Conservation (phyloP, 2,113 vertebrate genomes). For the Microcebus murinus region DNA sequence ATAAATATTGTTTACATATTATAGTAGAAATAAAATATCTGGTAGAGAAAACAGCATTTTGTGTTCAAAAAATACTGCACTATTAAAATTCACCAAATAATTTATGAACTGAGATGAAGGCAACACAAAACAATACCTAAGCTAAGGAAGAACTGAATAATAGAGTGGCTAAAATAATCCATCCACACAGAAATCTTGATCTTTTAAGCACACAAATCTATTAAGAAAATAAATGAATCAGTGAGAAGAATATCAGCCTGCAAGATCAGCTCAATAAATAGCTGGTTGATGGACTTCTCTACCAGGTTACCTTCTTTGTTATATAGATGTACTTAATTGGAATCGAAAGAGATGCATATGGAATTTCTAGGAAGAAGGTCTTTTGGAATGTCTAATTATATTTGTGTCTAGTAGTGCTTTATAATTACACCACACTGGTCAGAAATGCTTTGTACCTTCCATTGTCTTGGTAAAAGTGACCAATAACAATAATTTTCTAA, state of each 20-base stretch:
- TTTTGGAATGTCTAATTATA: background rate
- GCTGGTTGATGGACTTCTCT: background rate
- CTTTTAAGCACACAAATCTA: conserved; percentile 4
- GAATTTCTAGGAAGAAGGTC: background rate
- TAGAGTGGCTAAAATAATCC: background rate
- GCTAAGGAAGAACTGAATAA: conserved; percentile 3
- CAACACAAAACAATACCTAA: background rate
- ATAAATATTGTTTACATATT: conserved; percentile 39
- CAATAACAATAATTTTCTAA: background rate
- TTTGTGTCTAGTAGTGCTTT: background rate
- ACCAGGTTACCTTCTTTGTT: background rate
- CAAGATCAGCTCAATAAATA: background rate
- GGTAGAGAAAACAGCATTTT: background rate
- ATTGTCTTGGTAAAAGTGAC: background rate
- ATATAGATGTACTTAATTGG: background rate
- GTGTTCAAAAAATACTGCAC: background rate
- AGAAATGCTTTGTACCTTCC: background rate
- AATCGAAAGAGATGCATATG: background rate
- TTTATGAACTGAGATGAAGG: conserved; percentile 13
- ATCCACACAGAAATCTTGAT: background rate
- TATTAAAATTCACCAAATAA: conserved; percentile 29
- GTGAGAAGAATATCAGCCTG: background rate
- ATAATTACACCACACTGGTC: background rate
- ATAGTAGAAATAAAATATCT: conserved; percentile 57
- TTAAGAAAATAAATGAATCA: background rate